Percentiles rank a stretch among this genome's conserved stretches.
These are phyloP conservation scores for Ceratitis capitata DNA, from an alignment of 1,140 invertebrate species.

Conservation along the genomic window DNA sequence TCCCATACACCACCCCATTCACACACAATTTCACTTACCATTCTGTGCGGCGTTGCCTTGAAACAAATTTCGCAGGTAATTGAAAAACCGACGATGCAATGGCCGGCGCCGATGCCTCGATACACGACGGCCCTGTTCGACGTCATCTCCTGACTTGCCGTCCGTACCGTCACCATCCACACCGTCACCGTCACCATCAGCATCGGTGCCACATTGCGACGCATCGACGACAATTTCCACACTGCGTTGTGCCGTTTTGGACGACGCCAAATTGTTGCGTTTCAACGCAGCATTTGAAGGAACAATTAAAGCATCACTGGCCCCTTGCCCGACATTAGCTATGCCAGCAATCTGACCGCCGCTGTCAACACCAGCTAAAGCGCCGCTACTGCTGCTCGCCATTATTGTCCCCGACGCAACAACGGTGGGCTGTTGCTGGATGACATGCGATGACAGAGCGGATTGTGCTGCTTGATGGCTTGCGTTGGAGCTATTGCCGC, in stretches of 20 bases:
- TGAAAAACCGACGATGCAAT: constrained; percentile 58
- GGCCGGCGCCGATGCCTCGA: constrained; percentile 59
- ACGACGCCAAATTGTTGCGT: constrained; percentile 41
- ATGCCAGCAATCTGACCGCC: constrained; percentile 47
- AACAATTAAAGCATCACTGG: constrained; percentile 57
- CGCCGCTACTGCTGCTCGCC: constrained; percentile 30
- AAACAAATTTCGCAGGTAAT: constrained; percentile 59
- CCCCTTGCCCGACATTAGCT: constrained; percentile 54
- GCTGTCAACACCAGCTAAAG: background rate
- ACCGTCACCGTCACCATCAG: constrained; percentile 57
- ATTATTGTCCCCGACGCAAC: constrained; percentile 21
- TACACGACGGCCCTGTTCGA: constrained; percentile 58
- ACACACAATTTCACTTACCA: constrained; percentile 51
- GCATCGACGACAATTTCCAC: constrained; percentile 63
- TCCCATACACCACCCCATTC: constrained; percentile 49
- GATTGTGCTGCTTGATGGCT: constrained; percentile 39
- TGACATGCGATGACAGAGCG: constrained; percentile 43
- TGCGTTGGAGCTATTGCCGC: constrained; percentile 56
- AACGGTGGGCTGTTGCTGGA: constrained; percentile 47
- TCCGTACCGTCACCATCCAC: background rate
- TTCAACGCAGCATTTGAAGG: constrained; percentile 43
- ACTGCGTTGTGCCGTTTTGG: constrained; percentile 56
- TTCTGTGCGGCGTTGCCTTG: constrained; percentile 59
- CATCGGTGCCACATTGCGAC: constrained; percentile 49
- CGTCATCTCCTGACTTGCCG: constrained; percentile 46